Conservation (phyloP, 2,797 vertebrate species). For the Scolopax rusticola region DNA sequence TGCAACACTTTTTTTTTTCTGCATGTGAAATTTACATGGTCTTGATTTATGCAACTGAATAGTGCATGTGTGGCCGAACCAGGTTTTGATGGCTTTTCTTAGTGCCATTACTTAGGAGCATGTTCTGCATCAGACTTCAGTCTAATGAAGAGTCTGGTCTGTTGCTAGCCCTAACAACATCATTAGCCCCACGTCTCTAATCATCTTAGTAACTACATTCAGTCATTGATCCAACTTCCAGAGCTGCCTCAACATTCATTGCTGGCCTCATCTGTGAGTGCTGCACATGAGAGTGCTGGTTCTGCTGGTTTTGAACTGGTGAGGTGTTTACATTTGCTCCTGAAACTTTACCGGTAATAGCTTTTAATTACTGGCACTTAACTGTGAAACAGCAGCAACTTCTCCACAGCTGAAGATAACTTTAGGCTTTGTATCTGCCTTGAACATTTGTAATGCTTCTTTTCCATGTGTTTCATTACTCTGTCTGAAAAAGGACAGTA, state of each 20-base stretch:
- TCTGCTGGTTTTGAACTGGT: neutral
- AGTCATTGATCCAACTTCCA: neutral
- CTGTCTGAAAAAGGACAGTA: neutral
- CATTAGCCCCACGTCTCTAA: neutral
- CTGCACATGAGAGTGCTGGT: neutral
- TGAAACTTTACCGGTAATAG: neutral
- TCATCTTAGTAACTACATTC: neutral
- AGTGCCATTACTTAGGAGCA: neutral
- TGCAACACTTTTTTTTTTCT: neutral
- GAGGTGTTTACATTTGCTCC: neutral
- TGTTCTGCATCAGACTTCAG: neutral
- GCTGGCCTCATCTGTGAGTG: accelerated
- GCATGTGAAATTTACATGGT: neutral
- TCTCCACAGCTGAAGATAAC: neutral
- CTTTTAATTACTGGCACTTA: neutral
- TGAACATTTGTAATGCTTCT: neutral
- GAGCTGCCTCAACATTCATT: neutral
- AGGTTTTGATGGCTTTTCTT: neutral
- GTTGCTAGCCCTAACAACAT: neutral
- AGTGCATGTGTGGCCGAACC: neutral
- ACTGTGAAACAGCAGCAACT: neutral
- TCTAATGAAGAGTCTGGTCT: neutral
- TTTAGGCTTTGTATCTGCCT: neutral
- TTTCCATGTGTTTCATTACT: neutral
- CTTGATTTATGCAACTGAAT: neutral